Base-by-base conservation (phyloP, 2,888 invertebrate genomes). In the Glomeris marginata region DNA sequence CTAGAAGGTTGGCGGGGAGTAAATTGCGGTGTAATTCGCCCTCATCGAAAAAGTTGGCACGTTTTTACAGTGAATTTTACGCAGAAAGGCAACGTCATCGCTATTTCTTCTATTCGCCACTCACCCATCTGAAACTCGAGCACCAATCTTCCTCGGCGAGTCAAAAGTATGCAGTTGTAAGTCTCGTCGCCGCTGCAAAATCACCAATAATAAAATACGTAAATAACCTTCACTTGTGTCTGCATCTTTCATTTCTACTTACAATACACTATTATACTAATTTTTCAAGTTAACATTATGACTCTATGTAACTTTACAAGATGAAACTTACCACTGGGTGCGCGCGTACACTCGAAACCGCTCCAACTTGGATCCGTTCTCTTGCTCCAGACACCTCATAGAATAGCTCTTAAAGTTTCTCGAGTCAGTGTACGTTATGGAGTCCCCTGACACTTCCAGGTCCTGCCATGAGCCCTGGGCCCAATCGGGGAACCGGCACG, bases 401-500 rank as follows among this genome's bases (percentile, higher is more conserved):
- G 71, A 71, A 58, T 72, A 72, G 1, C 72, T 72, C 59, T 72
- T 72, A 57, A 73, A 74, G 15, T 70, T 68, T 4, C 63, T 61
- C 45, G 69, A 71, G 61, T 75, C 74, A 58, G 68, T 69, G 61
- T 72, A 74, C 37, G 58, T 54, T 51, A 75, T 65, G 1, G 66
- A 67, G 52, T 67, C 67, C 45, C 69, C 68, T 21, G 69, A 64
- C 10, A 75, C 68, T 41, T 64, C 60, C 5, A 74, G 61, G 55
- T 77, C 71, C 63, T 77, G 74, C 77, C 78, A 78, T 49, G 73
- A 65, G 33, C 78, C 78, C 56, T 74, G 71, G 55, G 76, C 69
- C 77, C 77, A 78, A 53, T 73, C 69, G 1, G 78, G 78, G 61
- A 77, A 78, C 53, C 72, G 73, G 55, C 57, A 62, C 52, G 57